Conservation (phyloP, 1,140 invertebrate genomes). For the Amyelois transitella region DNA sequence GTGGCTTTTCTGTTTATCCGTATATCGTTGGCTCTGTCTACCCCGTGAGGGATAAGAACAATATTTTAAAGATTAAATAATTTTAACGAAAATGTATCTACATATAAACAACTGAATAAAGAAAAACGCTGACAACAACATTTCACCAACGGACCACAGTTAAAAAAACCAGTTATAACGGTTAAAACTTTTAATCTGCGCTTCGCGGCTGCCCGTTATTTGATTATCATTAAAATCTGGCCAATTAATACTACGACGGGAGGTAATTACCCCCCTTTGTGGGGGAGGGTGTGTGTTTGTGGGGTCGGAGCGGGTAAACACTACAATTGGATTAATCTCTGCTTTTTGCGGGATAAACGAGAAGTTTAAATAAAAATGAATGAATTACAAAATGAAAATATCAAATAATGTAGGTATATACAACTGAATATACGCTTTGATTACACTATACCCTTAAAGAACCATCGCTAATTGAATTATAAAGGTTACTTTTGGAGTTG, state of each 20-base stretch:
- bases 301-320: slow-evolving; percentile 9
- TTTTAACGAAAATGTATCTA: too few species aligned
- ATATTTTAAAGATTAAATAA: too few species aligned
- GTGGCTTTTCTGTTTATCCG: too few species aligned
- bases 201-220: slow-evolving; percentile 22
- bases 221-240: slow-evolving; percentile 48
- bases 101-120: too few species aligned
- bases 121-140: background rate
- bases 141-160: too few species aligned
- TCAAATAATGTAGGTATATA: too few species aligned
- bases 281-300: background rate
- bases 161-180: slow-evolving; percentile 20
- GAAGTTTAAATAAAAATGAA: background rate
- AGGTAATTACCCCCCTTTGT: slow-evolving; percentile 22
- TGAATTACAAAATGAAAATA: background rate
- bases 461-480: too few species aligned
- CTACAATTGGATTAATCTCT: slow-evolving; percentile 24
- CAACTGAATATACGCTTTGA: too few species aligned
- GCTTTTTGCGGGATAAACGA: background rate
- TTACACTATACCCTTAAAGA: too few species aligned
- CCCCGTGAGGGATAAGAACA: too few species aligned
- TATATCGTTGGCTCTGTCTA: too few species aligned
- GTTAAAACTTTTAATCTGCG: background rate
- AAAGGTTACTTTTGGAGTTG: too few species aligned
- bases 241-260: slow-evolving; percentile 35